These are phyloP conservation scores for Halocaridina rubra DNA, from an alignment of 2,888 invertebrate species.

Conservation along the genomic window DNA sequence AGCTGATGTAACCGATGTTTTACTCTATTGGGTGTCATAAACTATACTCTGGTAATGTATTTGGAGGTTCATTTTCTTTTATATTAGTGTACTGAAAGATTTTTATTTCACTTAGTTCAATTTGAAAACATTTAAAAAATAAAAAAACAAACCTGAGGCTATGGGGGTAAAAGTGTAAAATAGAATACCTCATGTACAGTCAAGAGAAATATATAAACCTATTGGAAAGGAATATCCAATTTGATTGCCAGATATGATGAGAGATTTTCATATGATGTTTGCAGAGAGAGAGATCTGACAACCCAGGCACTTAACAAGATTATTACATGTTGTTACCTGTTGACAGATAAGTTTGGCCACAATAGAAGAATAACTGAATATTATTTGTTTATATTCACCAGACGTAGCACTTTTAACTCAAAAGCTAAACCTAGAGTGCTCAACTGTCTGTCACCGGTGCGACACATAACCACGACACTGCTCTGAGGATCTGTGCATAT, in stretches of 20 bases:
- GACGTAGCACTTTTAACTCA: conserved; percentile 5
- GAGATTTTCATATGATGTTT: not conserved
- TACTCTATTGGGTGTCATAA: conserved; percentile 28
- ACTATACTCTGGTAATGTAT: not conserved
- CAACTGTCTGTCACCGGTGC: conserved; percentile 34
- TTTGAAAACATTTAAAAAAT: not conserved
- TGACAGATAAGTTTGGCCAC: conserved; percentile 32
- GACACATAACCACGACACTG: conserved; percentile 30
- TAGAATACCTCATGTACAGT: conserved; percentile 32
- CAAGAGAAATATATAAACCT: not conserved
- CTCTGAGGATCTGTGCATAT: conserved; percentile 1
- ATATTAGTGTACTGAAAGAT: too few species aligned
- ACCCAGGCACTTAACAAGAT: conserved; percentile 32
- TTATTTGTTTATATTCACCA: conserved; percentile 6
- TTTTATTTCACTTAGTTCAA: too few species aligned
- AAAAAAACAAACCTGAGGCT: conserved; percentile 11
- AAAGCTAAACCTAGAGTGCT: conserved; percentile 23
- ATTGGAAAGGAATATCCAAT: not conserved
- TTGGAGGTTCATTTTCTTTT: not conserved
- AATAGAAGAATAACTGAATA: conserved; percentile 4
- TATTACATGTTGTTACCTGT: conserved; percentile 28
- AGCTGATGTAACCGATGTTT: conserved; percentile 1
- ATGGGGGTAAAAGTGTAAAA: conserved; percentile 34
- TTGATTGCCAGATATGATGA: not conserved
- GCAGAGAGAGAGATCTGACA: conserved; percentile 34